Evolutionary conservation across 1,140 invertebrate genomes (phyloP).

Genomic region (Caenorhabditis remanei): DNA sequence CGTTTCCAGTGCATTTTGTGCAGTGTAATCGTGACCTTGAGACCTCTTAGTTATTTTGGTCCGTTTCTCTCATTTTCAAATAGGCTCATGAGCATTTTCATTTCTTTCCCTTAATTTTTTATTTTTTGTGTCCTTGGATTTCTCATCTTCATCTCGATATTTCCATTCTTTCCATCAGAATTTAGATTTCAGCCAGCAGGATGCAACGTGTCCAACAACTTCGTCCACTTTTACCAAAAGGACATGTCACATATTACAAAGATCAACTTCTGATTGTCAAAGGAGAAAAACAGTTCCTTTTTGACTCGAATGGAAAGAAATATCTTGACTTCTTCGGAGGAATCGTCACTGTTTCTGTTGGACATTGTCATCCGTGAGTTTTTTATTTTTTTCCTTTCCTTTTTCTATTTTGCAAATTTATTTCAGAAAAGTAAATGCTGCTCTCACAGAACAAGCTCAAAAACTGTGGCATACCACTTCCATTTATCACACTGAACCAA

Average conservation of each 20-base stretch:
- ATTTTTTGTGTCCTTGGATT: not conserved
- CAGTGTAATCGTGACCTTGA: conserved; percentile 33
- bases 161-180: not conserved
- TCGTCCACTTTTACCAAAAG: conserved; percentile 79
- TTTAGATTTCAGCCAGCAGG: not conserved
- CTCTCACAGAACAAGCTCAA: conserved; percentile 85
- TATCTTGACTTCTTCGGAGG: conserved; percentile 93
- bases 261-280: conserved; percentile 85
- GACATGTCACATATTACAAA: conserved; percentile 85
- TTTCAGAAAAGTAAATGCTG: conserved; percentile 82
- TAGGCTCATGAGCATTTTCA: not conserved
- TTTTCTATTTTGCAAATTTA: not conserved
- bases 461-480: conserved; percentile 89
- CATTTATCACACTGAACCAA: conserved; percentile 89
- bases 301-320: conserved; percentile 86
- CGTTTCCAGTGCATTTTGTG: conserved; percentile 3
- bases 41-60: not conserved
- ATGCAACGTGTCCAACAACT: conserved; percentile 68
- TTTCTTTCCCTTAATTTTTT: not conserved
- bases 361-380: conserved; percentile 95
- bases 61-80: not conserved
- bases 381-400: conserved; percentile 75
- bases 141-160: not conserved
- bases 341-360: conserved; percentile 96
- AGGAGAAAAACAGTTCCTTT: conserved; percentile 92